Percentiles rank a stretch among this genome's conserved stretches.
Evolutionary conservation across 2,113 vertebrate genomes (phyloP).

Genomic region (Microtus oregoni): DNA sequence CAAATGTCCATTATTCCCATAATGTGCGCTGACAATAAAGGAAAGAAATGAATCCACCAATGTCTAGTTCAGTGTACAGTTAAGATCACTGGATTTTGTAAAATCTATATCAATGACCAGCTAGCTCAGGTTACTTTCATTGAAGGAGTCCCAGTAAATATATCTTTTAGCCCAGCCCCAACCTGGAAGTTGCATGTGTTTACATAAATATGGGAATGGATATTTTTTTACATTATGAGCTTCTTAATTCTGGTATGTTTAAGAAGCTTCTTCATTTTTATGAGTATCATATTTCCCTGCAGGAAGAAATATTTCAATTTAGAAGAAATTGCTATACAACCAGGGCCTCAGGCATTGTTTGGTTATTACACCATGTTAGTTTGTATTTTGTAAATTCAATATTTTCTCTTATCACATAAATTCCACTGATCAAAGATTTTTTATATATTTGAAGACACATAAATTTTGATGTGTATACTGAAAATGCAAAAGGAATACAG

Average conservation of each 20-base stretch:
- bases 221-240: no score
- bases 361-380: not conserved
- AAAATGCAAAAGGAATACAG: not conserved
- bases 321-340: not conserved
- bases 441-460: not conserved
- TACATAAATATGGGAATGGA: no score
- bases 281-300: not conserved
- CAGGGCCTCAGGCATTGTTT: not conserved
- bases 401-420: not conserved
- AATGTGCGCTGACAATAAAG: no score
- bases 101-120: not conserved
- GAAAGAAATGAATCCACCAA: not conserved
- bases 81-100: not conserved
- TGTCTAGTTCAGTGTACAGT: no score
- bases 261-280: not conserved
- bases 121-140: not conserved
- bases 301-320: not conserved
- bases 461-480: not conserved
- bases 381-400: not conserved
- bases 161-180: fast-evolving
- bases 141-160: not conserved
- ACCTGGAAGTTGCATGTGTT: not conserved
- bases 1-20: no score
- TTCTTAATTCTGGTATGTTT: not conserved
- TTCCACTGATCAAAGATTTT: not conserved